Evolutionary conservation across 2,113 vertebrate genomes (phyloP), one percentile per base, ranked within the genome.

Genomic region (Bufo bufo): DNA sequence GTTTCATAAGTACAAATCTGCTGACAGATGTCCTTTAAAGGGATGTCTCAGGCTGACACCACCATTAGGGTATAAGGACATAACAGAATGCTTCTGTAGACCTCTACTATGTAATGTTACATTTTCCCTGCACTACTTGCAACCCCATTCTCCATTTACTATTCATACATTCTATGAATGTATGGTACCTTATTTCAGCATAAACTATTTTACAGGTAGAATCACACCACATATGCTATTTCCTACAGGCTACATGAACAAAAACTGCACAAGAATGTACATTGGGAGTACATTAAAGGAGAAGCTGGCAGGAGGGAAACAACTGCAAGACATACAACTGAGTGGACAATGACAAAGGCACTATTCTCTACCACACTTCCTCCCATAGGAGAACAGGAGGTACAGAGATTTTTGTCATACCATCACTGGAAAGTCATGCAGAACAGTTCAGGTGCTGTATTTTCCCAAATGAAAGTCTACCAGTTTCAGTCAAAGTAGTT

Each of bases 401-500:
- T 61, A 63, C 19, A 78, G 58, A 84, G 23, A 59, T 23, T 84
- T 65, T 33, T 54, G 33, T 78, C 87, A 89, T 88, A 89, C 87
- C 87, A 84, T 89, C 81, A 84, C 87, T 77, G 87, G 82, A 84
- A 84, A 89, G 59, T 89, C 82, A 89, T 89, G 81, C 71, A 84
- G 87, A 84, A 84, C 17, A 84, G n/a, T 84, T 81, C 81, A 69
- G 87, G 72, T 78, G 77, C 84, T 43, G 81, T 89, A 66, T 77
- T 84, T 84, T 58, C 87, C 87, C 75, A 89, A 84, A 66, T 78
- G 87, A 84, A 84, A 84, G 58, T 78, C 81, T 89, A 84, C 50
- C 82, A 84, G 82, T 84, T 69, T 89, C 87, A 89, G 82, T 78
- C 87, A 83, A 77, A 52, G 80, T 1, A 77, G 87, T 77, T 63